These are phyloP conservation scores for Syrista parreyssii DNA, from an alignment of 2,888 invertebrate species.

Conservation along the genomic window DNA sequence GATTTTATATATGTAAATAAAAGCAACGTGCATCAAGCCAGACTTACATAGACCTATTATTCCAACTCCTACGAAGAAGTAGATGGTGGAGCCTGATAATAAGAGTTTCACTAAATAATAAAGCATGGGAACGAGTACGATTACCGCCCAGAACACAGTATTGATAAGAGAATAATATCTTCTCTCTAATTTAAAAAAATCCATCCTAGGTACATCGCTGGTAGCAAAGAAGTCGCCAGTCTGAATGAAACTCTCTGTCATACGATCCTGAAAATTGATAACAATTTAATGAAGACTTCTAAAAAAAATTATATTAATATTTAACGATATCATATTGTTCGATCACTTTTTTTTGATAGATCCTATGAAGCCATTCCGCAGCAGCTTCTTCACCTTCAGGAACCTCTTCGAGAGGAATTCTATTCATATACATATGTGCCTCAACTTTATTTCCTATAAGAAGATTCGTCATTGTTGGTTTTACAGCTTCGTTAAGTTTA, in stretches of 20 bases:
- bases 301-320: neutral
- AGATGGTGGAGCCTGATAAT: constrained; percentile 78
- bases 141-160: constrained; percentile 76
- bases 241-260: constrained; percentile 78
- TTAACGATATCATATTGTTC: neutral
- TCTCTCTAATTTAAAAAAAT: constrained; percentile 71
- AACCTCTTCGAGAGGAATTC: constrained; percentile 84
- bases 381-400: constrained; percentile 82
- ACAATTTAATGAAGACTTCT: constrained; percentile 1
- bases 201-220: constrained; percentile 77
- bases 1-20: constrained; percentile 6
- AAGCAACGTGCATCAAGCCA: neutral
- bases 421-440: constrained; percentile 81
- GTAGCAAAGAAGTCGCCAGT: constrained; percentile 84
- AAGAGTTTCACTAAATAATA: constrained; percentile 76
- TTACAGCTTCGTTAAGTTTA: constrained; percentile 73
- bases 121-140: constrained; percentile 78
- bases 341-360: constrained; percentile 84
- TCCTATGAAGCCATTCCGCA: constrained; percentile 83
- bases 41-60: constrained; percentile 82
- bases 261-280: constrained; percentile 72
- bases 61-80: constrained; percentile 76
- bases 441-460: constrained; percentile 78
- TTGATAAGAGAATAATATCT: constrained; percentile 79
- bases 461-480: constrained; percentile 84